Evolutionary conservation across 1,140 invertebrate species (phyloP), one percentile per base, ranked within the genome.

Genomic region (Drosophila tropicalis): DNA sequence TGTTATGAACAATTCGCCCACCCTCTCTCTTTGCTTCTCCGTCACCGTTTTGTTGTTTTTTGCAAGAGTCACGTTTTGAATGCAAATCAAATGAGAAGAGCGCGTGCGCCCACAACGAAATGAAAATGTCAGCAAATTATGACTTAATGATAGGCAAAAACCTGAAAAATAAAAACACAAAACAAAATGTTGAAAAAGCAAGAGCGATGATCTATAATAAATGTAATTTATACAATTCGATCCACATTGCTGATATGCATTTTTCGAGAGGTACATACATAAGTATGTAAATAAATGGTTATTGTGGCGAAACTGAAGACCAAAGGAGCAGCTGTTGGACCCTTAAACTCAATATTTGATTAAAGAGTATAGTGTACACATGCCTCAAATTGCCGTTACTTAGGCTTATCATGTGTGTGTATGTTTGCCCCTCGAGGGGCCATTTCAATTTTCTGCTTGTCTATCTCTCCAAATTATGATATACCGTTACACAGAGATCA

Each of bases 401-500:
- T 36, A 2, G 34, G 9, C 34, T 36, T 36, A 6, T 29, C 29
- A 6, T 29, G 29, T 29, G 29, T 29, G 29, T 29, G 29, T 64
- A 58, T 56, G 22, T 29, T 13, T 15, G 7, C 32, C 56, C 34
- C 56, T 36, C 39, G 15, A 58, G 56, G 32, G 56, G n/a, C 32
- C 12, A 68, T 44, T 64, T 79, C 61, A 79, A 69, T 71, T 83
- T 86, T 71, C 54, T 63, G 61, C 39, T 67, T 58, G 62, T 44
- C 58, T 63, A 41, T 51, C 66, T 76, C 62, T 76, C 63, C 17
- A 67, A 72, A 87, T 87, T 82, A 76, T 82, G 70, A 70, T 87
- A 72, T 69, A 87, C 82, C 82, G 82, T 86, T 86, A 79, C 57
- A 41, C 65, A 47, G 58, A 71, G 73, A 77, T 77, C 61, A 74